These are phyloP conservation scores for Phymanthus crucifer DNA, from an alignment of 92 coral and sea anemone genomes.

Conservation along the genomic window DNA sequence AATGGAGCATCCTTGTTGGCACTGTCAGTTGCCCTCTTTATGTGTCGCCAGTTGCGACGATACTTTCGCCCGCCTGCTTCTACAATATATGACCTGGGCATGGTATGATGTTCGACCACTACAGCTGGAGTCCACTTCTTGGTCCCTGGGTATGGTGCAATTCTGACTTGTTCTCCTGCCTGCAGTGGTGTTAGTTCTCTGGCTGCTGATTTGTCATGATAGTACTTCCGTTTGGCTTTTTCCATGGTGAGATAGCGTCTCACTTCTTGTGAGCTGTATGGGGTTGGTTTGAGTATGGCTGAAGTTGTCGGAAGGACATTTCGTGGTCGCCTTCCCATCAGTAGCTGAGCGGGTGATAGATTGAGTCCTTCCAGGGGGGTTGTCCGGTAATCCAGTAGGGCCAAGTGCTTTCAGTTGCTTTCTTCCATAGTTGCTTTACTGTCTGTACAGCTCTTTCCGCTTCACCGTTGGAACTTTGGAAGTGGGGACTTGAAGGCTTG, in stretches of 20 bases:
- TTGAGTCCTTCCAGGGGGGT: constrained; percentile 37
- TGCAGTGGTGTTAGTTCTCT: constrained; percentile 28
- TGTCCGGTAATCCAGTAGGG: constrained; percentile 44
- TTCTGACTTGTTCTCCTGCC: constrained; percentile 42
- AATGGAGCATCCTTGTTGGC: background rate
- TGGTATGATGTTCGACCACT: background rate
- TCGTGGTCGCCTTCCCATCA: constrained; percentile 35
- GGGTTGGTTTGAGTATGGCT: constrained; percentile 13
- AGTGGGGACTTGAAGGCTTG: constrained; percentile 15
- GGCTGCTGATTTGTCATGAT: constrained; percentile 39
- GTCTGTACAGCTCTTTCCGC: constrained; percentile 44
- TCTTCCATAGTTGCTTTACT: constrained; percentile 34
- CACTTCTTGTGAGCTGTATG: constrained; percentile 31
- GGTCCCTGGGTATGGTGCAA: constrained; percentile 40
- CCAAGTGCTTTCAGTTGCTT: constrained; percentile 29
- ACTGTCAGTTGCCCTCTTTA: background rate
- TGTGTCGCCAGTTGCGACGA: background rate
- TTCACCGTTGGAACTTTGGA: constrained; percentile 26
- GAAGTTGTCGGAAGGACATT: constrained; percentile 14
- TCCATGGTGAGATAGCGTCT: constrained; percentile 24
- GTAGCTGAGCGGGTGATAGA: constrained; percentile 39
- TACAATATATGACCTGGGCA: background rate
- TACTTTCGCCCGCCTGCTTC: background rate
- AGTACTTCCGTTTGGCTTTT: constrained; percentile 40
- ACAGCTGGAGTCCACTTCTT: constrained; percentile 18